Percentiles rank a stretch among this genome's conserved stretches.
phyloP scores from a whole-genome alignment of 2,797 vertebrate species.

The Sebastes minor region DNA sequence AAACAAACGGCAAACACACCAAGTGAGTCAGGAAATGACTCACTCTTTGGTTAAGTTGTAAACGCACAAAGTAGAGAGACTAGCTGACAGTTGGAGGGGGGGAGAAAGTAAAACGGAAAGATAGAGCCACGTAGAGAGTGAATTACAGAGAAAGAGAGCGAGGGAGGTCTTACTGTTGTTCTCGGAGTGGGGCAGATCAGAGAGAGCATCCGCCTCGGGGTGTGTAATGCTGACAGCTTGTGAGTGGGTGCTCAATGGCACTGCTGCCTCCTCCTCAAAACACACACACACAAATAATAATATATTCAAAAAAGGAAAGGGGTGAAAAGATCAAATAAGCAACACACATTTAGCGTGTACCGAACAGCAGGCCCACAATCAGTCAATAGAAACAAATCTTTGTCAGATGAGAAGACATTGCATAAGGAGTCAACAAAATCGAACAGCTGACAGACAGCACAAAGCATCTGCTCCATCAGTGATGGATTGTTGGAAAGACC shows the following conservation, averaged over 20 bases:
- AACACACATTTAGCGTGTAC: constrained; percentile 18
- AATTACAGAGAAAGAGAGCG: background rate
- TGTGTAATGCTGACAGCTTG: constrained; percentile 52
- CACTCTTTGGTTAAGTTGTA: constrained; percentile 30
- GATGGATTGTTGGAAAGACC: constrained; percentile 18
- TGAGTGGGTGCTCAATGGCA: constrained; percentile 61
- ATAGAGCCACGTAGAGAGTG: background rate
- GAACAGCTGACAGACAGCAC: constrained; percentile 31
- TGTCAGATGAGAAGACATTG: constrained; percentile 5
- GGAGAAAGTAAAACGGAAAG: constrained; percentile 26
- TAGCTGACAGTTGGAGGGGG: constrained; percentile 18
- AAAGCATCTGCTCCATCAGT: constrained; percentile 19
- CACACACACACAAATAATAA: constrained; percentile 32
- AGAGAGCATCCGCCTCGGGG: constrained; percentile 59
- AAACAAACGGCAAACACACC: constrained; percentile 20
- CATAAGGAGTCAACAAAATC: constrained; percentile 1
- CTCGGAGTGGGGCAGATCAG: constrained; percentile 63
- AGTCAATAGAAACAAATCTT: constrained; percentile 35
- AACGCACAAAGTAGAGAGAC: constrained; percentile 3
- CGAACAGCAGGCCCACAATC: constrained; percentile 21
- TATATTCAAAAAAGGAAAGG: constrained; percentile 18
- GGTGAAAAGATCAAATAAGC: constrained; percentile 49
- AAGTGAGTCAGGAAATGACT: constrained; percentile 56
- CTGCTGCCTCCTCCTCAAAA: constrained; percentile 67
- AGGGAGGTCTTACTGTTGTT: constrained; percentile 81